Evolutionary conservation across 2,797 vertebrate species (phyloP), one percentile per base, ranked within the genome.

Genomic region (Phylloscopus collybita): DNA sequence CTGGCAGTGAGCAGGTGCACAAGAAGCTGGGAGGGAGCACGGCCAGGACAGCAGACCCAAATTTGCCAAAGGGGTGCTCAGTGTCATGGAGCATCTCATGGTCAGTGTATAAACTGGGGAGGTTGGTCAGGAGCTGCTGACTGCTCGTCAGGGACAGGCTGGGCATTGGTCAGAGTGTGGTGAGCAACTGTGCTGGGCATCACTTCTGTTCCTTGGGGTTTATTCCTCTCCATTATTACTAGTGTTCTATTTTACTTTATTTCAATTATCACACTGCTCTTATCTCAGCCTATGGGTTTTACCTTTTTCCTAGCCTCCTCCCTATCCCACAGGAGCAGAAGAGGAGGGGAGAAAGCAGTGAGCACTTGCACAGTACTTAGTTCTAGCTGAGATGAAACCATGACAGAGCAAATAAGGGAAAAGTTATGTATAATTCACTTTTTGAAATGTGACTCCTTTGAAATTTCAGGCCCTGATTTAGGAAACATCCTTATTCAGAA

Each of bases 111-210:
- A 9, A 38, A 45, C 29, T 47, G 51, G 27, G 3, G 38, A 38
- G 45, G 25, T 26, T 40, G 72, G 17, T 15, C 45, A 78, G 65
- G 29, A 47, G 59, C n/a, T 53, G 53, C 53, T 1, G 0, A 30
- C 4, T 16, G 5, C 38, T 65, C 0, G 0, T 38, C 5, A 10
- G 21, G 15, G 13, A 78, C 16, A 30, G n/a, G 14, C 14, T n/a
- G 38, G 10, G 29, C n/a, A 38, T n/a, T 9, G 8, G 16, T 40
- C 57, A 84, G n/a, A 84, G n/a, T 2, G 30, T 36, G 34, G 1
- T 42, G 4, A 66, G 26, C 21, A 32, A 36, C 6, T 32, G 51
- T 36, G 4, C 0, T 32, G 30, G 15, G 30, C 38, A 65, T 45
- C 26, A 27, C 15, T 27, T 78, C n/a, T 78, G 40, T 7, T 42